Evolutionary conservation across 2,888 invertebrate genomes (phyloP), one percentile per base, ranked within the genome.

Genomic region (Amiota minor): DNA sequence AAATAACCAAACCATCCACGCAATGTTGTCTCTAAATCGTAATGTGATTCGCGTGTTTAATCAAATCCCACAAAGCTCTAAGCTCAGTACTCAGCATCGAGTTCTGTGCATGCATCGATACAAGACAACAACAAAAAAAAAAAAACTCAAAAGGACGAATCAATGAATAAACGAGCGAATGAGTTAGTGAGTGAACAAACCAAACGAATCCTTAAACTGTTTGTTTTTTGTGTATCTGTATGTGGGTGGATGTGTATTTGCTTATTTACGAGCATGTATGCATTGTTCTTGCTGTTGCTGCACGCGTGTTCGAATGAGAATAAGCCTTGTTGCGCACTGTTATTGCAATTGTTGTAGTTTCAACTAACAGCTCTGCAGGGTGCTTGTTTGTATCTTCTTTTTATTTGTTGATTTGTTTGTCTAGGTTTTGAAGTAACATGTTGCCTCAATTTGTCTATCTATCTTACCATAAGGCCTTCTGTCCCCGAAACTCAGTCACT

Each of bases 381-480:
- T 11, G 59, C 59, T 50, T 65, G 65, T 65, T 23, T 20, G 67
- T 35, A 35, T 35, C 35, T 35, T 35, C 35, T 35, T 35, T 35
- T 53, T 68, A 45, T 62, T 45, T 68, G 67, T 18, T 68, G 67
- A 68, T 68, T 68, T 68, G 67, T 68, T 68, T 68, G 67, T 68
- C 67, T 50, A 53, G 20, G 67, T 68, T 68, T 68, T 23, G 67
- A 23, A 50, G 50, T 68, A 68, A 68, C 67, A 68, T 68, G 67
- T 68, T 68, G 67, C 53, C 67, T 53, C 46, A n/a, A 11, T n/a
- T n/a, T 4, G 35, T 35, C 6, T 8, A 6, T 6, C 35, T 35
- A 35, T 35, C 35, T 35, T 35, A 35, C 6, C 4, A 6, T 35
- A 35, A 35, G 35, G 35, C 6, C 35, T 4, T 35, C 6, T 35